Evolutionary conservation across 2,113 vertebrate genomes (phyloP).

Genomic region (Asarcornis scutulata): DNA sequence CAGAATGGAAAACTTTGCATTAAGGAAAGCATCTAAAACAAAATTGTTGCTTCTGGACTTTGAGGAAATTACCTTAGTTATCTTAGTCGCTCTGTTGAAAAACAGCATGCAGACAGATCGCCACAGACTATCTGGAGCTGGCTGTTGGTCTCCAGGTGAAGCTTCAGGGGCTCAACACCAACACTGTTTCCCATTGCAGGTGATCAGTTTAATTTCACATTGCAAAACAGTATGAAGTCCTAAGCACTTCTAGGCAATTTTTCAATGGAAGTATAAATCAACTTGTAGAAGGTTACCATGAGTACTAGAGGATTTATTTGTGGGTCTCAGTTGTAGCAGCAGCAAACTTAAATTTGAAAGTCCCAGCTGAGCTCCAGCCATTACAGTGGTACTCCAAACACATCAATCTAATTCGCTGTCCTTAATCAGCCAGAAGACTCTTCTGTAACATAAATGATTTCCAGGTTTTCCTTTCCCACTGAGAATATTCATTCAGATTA

Average conservation of each 20-base stretch:
- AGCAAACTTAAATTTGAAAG: conserved; percentile 31
- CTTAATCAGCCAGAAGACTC: conserved; percentile 18
- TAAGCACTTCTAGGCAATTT: not conserved
- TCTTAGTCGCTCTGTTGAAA: not conserved
- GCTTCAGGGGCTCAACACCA: not conserved
- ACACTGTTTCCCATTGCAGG: not conserved
- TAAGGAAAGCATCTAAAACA: conserved; percentile 1
- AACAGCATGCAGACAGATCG: not conserved
- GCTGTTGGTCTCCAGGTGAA: not conserved
- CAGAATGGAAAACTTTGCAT: conserved; percentile 86
- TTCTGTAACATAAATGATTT: conserved; percentile 51
- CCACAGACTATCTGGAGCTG: not conserved
- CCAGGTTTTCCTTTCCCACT: conserved; percentile 43
- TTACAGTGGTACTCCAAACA: not conserved
- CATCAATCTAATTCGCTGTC: conserved; percentile 18
- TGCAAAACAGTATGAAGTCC: not conserved
- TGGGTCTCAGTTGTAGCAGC: not conserved
- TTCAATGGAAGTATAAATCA: conserved; percentile 31
- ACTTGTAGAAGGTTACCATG: not conserved
- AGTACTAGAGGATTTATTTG: conserved; percentile 45
- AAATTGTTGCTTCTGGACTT: conserved; percentile 13
- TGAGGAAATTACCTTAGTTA: not conserved
- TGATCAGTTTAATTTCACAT: not conserved
- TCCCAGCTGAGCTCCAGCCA: not conserved
- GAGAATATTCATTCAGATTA: conserved; percentile 46